Base-by-base conservation (phyloP, 2,113 vertebrate genomes). In the Gallinago undulata region DNA sequence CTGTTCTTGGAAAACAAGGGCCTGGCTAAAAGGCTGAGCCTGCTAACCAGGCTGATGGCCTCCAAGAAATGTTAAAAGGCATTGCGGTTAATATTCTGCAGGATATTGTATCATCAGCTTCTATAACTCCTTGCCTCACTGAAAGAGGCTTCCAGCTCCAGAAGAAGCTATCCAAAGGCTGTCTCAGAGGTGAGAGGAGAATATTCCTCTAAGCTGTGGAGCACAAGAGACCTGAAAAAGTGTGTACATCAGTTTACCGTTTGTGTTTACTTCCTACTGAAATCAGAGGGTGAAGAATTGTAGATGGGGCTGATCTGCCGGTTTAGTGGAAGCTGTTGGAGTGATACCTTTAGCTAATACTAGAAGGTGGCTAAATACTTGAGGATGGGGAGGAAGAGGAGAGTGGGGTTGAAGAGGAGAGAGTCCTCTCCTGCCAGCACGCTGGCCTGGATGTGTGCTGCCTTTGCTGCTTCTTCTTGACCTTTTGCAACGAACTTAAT, bases 1-100 rank as follows among this genome's bases (percentile, higher is more conserved):
- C 96, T 91, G 89, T 91, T 95, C 95, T 72, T 97, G 95, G 94
- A 91, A 91, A 94, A 93, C 66, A 92, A 90, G 83, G 66, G 53
- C 68, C 83, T 92, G 90, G 76, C 87, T 73, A 47, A 50, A 64
- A 48, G 59, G 87, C 84, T 74, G 84, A 90, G 84, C 89, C 39
- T 11, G 11, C 12, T 91, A 66, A 75, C 69, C 0, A 0, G 62
- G 62, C 94, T 93, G 57, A 50, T 7, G 7, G 83, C 67, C 81
- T 57, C 81, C 82, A 77, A 70, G 90, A 92, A 86, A 7, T 0
- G 15, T 51, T 88, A 51, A 57, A 48, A 80, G 87, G 31, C 7
- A 0, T 62, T 82, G 70, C 3, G 30, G 70, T 86, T 82, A 37
- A 39, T 60, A 2, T 21, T 22, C 59, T 87, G 66, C 77, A 53